Evolutionary conservation across 2,113 vertebrate species (phyloP).

Genomic region (Amblyopsis rosae): DNA sequence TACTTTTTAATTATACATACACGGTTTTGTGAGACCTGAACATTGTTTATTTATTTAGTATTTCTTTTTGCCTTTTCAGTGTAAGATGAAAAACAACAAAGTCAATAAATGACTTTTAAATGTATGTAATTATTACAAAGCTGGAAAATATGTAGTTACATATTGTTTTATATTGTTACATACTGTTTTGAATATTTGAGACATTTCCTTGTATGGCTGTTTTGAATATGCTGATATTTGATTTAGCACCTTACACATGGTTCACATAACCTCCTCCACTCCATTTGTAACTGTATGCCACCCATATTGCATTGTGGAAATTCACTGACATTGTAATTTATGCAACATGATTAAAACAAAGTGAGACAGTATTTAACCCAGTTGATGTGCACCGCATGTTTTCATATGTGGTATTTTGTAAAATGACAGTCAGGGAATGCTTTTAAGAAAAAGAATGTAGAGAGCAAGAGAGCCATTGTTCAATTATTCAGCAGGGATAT

Average conservation of each 20-base stretch:
- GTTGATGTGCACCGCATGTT: neutral
- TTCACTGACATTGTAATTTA: conserved; percentile 9
- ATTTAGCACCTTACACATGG: neutral
- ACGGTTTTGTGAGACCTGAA: conserved; percentile 26
- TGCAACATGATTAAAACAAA: conserved; percentile 58
- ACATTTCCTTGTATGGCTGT: conserved; percentile 45
- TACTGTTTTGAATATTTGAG: conserved; percentile 41
- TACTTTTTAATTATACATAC: conserved; percentile 5
- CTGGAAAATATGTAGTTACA: conserved; percentile 50
- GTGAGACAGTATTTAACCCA: conserved; percentile 6
- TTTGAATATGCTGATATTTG: conserved; percentile 3
- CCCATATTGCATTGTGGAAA: conserved; percentile 12
- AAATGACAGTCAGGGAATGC: neutral
- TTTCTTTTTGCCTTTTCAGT: conserved; percentile 19
- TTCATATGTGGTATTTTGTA: neutral
- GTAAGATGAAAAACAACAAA: conserved; percentile 17
- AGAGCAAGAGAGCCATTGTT: conserved; percentile 30
- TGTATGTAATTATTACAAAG: conserved; percentile 61
- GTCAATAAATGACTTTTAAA: conserved; percentile 49
- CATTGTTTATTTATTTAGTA: conserved; percentile 1
- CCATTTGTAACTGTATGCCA: conserved; percentile 17
- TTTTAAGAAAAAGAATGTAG: conserved; percentile 7
- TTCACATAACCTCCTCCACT: conserved; percentile 15
- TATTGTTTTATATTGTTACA: too few species aligned
- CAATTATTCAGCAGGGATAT: conserved; percentile 67